These are phyloP conservation scores for Crotalus horridus DNA, from an alignment of 2,113 vertebrate genomes.

Conservation along the genomic window DNA sequence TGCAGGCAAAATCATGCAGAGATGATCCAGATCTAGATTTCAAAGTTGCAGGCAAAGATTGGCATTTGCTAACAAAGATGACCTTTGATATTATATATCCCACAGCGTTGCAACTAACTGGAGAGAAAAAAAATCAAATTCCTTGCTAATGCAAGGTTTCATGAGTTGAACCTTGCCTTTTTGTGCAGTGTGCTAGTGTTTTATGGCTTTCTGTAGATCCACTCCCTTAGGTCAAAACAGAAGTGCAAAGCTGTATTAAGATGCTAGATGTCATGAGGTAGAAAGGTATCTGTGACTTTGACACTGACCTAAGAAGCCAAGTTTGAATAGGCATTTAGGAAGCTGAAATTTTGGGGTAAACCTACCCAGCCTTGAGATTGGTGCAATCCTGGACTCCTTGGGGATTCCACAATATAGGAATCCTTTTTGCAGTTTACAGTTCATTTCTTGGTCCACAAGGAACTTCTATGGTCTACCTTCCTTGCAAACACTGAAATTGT, in stretches of 20 bases:
- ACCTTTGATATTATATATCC: conserved; percentile 18
- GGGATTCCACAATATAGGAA: not conserved
- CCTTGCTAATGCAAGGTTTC: not conserved
- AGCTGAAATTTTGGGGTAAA: not conserved
- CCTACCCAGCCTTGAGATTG: not conserved
- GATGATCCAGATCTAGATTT: conserved; percentile 10
- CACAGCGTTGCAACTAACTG: not conserved
- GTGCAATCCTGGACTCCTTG: not conserved
- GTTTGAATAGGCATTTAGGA: not conserved
- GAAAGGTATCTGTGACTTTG: not conserved
- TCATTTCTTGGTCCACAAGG: not conserved
- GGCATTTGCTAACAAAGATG: not conserved
- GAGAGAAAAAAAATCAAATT: not conserved
- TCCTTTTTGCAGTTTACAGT: not conserved
- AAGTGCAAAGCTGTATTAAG: not conserved
- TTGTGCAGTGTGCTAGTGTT: not conserved
- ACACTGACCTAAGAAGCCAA: not conserved
- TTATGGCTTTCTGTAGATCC: not conserved
- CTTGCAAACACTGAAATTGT: not conserved
- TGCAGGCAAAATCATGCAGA: not conserved
- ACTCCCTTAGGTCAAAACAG: not conserved
- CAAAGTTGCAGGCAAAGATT: conserved; percentile 4
- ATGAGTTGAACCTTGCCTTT: not conserved
- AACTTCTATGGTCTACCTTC: not conserved
- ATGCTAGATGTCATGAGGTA: not conserved